Percentiles rank a stretch among this genome's conserved stretches.
These are phyloP conservation scores for Australoheros scitulus DNA, from an alignment of 2,113 vertebrate genomes.

Conservation along the genomic window DNA sequence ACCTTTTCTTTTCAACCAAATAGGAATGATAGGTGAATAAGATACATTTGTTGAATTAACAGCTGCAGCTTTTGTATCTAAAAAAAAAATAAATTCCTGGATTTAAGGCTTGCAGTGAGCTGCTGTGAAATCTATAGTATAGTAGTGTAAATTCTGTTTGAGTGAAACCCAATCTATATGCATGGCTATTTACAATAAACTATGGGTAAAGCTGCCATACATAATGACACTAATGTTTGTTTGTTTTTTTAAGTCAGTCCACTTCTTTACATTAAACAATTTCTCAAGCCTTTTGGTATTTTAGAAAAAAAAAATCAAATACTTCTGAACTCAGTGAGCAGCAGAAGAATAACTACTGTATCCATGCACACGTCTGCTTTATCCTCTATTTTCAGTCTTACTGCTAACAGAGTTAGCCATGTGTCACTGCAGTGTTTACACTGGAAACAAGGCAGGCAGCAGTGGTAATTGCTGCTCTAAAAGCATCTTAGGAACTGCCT, in stretches of 20 bases:
- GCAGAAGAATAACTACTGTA: background rate
- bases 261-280: background rate
- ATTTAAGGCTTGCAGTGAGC: background rate
- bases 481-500: conserved; percentile 9
- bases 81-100: background rate
- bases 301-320: background rate
- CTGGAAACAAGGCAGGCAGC: conserved; percentile 9
- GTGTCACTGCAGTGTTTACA: conserved; percentile 7
- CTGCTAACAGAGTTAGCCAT: conserved; percentile 10
- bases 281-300: background rate
- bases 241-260: background rate
- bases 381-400: background rate
- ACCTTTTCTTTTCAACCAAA: accelerated
- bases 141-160: background rate
- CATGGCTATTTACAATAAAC: background rate
- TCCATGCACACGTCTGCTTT: background rate
- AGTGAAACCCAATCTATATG: background rate
- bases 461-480: conserved; percentile 32
- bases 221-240: background rate
- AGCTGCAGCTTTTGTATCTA: background rate
- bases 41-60: background rate
- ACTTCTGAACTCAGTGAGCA: background rate
- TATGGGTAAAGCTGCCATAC: background rate
- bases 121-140: conserved; percentile 1
- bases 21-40: background rate